Evolutionary conservation across 2,113 vertebrate genomes (phyloP).

Genomic region (Misgurnus anguillicaudatus): DNA sequence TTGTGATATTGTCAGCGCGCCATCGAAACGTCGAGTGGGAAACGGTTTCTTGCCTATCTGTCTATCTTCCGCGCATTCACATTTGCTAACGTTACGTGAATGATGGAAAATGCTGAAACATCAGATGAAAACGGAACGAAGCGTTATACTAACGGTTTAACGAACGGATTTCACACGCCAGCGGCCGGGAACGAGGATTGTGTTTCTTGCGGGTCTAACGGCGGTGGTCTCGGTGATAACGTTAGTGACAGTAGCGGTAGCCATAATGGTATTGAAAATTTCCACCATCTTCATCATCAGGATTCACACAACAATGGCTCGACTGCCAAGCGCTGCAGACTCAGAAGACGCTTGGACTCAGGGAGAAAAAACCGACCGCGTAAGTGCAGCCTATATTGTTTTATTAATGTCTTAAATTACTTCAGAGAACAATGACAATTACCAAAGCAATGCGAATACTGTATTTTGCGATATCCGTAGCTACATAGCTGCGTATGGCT

Average conservation of each 20-base stretch:
- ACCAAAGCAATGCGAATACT: neutral
- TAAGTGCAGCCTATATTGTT: constrained; percentile 64
- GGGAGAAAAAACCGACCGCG: constrained; percentile 80
- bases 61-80: constrained; percentile 8
- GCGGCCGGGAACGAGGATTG: constrained; percentile 55
- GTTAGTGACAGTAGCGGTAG: constrained; percentile 44
- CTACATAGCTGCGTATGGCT: neutral
- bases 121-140: constrained; percentile 53
- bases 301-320: constrained; percentile 73
- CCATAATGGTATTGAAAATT: constrained; percentile 62
- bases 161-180: constrained; percentile 74
- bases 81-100: constrained; percentile 21
- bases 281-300: constrained; percentile 66
- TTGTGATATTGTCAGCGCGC: neutral
- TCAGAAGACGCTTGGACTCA: constrained; percentile 81
- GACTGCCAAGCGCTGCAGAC: constrained; percentile 80
- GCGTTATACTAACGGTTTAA: constrained; percentile 59
- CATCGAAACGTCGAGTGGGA: constrained; percentile 28
- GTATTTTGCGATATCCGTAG: neutral
- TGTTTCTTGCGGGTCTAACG: constrained; percentile 7
- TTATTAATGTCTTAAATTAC: neutral
- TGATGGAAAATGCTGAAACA: constrained; percentile 60
- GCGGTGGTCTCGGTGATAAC: constrained; percentile 14
- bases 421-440: neutral
- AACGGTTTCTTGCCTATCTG: constrained; percentile 10